Evolutionary conservation across 2,113 vertebrate genomes (phyloP).

Genomic region (Brachyhypopomus occidentalis): DNA sequence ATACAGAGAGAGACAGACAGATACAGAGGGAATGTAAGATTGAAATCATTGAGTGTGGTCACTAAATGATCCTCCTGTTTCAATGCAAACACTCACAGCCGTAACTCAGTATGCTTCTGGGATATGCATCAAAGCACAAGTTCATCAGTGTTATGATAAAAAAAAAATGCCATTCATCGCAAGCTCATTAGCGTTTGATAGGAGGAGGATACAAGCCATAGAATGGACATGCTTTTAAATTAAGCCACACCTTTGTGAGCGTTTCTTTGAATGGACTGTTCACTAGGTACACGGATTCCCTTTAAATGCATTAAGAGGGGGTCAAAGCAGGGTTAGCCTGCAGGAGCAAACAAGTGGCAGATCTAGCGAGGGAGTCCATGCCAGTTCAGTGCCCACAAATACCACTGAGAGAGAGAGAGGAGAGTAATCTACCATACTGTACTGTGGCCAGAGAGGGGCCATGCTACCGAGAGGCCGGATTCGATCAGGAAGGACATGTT

Average conservation of each 20-base stretch:
- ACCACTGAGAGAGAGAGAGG: neutral
- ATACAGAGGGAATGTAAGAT: conserved; percentile 13
- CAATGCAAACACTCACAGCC: too few relatives aligned
- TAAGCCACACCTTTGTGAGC: neutral
- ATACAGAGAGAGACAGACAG: neutral
- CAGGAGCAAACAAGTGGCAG: conserved; percentile 24
- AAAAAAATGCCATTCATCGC: too few relatives aligned
- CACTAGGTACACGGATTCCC: conserved; percentile 1
- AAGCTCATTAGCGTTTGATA: neutral
- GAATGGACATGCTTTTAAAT: neutral
- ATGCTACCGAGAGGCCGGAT: too few relatives aligned
- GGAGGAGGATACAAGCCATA: neutral
- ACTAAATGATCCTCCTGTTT: too few relatives aligned
- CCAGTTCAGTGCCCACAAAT: neutral
- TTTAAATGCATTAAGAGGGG: conserved; percentile 54
- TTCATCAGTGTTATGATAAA: too few relatives aligned
- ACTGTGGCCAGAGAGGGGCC: too few relatives aligned
- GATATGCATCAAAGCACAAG: too few relatives aligned
- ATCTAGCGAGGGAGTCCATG: conserved; percentile 7
- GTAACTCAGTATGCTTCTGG: too few relatives aligned
- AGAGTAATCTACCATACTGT: too few relatives aligned
- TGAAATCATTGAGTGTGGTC: too few relatives aligned
- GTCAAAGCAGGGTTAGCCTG: neutral
- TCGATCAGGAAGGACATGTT: neutral
- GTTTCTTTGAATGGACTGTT: neutral